Evolutionary conservation across 2,113 vertebrate species (phyloP), one percentile per base, ranked within the genome.

Genomic region (Lichenostomus cassidix): DNA sequence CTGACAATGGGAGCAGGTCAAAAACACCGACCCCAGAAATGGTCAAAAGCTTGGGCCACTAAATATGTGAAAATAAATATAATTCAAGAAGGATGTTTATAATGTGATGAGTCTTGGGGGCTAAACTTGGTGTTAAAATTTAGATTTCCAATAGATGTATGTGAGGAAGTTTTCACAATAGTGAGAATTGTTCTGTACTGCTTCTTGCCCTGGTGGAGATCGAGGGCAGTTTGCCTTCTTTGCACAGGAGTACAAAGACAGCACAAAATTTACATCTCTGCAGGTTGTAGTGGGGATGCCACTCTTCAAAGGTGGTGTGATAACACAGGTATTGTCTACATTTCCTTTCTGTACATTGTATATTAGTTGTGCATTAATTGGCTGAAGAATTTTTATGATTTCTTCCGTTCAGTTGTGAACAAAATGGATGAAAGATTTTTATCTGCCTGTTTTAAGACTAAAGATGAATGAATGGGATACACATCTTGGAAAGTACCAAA

Each of bases 291-390:
- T 15, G 49, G 46, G 7, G 22, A 44, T n/a, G 15, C 8, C 41
- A 42, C 5, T 3, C 24, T 70, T 58, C 12, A 50, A 46, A 79
- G 9, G 5, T 33, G 23, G 24, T 63, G 4, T 18, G 25, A 33
- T 27, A 68, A 44, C 4, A 60, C 18, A 73, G 27, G 3, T 14
- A 21, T 29, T 3, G 22, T 29, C 47, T 71, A 15, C 2, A 3
- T 41, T 67, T 74, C 10, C 5, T 59, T 53, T 60, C 29, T 11
- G 12, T 52, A 7, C 2, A 1, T 39, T 52, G 10, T 39, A 42
- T 0, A 0, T 41, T 62, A 58, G 21, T 22, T 73, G 12, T 44
- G 25, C 1, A 0, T 33, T 75, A 56, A 28, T 12, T 60, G 18
- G 23, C 15, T 70, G 50, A 63, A 63, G 21, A 89, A 47, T 39